Evolutionary conservation across 2,113 vertebrate genomes (phyloP).

Genomic region (Lophura nycthemera): DNA sequence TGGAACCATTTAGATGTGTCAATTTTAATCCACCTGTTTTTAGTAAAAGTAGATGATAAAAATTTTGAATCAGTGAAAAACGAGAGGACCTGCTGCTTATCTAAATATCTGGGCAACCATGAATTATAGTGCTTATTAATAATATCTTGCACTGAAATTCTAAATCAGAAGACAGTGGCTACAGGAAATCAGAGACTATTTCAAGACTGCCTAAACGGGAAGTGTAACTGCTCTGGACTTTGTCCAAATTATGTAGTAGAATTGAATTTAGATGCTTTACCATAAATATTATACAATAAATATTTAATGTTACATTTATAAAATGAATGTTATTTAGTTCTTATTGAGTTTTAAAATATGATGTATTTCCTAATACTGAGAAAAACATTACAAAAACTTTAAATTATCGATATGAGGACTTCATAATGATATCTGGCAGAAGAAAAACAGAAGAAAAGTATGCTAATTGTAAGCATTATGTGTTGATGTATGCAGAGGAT

Average conservation of each 20-base stretch:
- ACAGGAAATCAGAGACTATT: not conserved
- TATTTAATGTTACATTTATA: not conserved
- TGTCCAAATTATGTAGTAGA: conserved; percentile 40
- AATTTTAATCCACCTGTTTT: not conserved
- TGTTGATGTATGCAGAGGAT: not conserved
- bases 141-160: not conserved
- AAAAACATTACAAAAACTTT: too few relatives aligned
- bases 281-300: conserved; percentile 39
- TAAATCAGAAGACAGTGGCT: not conserved
- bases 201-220: not conserved
- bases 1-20: not conserved
- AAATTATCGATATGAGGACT: not conserved
- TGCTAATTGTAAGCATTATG: not conserved
- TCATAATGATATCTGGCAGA: not conserved
- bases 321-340: conserved; percentile 41
- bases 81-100: not conserved
- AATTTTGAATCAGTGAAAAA: not conserved
- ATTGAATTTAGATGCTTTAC: conserved; percentile 11
- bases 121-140: not conserved
- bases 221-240: conserved; percentile 17
- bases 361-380: not conserved
- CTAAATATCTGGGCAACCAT: not conserved
- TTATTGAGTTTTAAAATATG: conserved; percentile 49
- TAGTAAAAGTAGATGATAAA: not conserved
- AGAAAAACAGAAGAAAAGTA: not conserved